Evolutionary conservation across 2,113 vertebrate genomes (phyloP), one percentile per base, ranked within the genome.

Genomic region (Elephas maximus): DNA sequence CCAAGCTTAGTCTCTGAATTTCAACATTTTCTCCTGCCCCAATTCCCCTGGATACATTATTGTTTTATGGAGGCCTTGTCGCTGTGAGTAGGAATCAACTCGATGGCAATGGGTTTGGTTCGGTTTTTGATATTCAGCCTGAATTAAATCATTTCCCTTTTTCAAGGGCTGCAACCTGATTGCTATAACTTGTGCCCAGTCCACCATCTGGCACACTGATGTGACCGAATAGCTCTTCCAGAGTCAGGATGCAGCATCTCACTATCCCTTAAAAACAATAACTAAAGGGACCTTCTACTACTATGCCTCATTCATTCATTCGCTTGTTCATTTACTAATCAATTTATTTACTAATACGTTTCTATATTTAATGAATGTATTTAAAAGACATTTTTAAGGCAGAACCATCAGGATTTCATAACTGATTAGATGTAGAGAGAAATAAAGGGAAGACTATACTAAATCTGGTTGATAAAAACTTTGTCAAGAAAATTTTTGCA

Each of bases 391-490:
- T 21, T 71, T 90, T 77, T 28, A 65, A 95, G 14, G 23, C 5
- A 90, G 76, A 74, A 44, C 20, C 30, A 21, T 15, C 11, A 37
- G 10, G 9, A 91, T 26, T 79, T 69, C 80, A 20, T 71, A 44
- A 90, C 18, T 83, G 4, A 37, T 67, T 71, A 14, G 9, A 8
- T 26, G 30, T 10, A 73, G 9, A 8, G 62, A 71, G 21, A 90
- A 37, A 45, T 45, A 30, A 86, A 92, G 8, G 15, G 28, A 89
- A 24, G 1, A 0, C 26, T 44, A 79, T 79, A 65, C 5, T 45
- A 73, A 23, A 93, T 79, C 44, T 88, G 1, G 48, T 74, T 57
- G 45, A 62, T 63, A 57, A 94, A 82, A 96, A 83, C 37, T 83
- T 93, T 74, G 23, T 26, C n/a, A 33, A 33, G 17, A 45, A 67